A percentile compares a stretch with the other conserved stretches of the same genome.
Conservation (phyloP, 2,888 invertebrate species). For the Brassicogethes aeneus region DNA sequence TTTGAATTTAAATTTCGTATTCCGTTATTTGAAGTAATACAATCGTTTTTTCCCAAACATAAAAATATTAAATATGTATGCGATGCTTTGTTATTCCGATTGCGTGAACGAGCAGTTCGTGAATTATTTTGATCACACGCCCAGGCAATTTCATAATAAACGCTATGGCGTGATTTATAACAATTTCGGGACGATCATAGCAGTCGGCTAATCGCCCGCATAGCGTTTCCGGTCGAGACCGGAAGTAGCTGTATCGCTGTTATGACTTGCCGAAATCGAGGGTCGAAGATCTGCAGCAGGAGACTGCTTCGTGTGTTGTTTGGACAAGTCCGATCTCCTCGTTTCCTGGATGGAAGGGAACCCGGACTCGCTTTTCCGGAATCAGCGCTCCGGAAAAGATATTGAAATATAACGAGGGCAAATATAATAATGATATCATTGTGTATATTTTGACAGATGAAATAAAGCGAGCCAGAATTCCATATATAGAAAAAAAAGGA, state of each 20-base stretch:
- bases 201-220: conserved; percentile 35
- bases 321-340: conserved; percentile 11
- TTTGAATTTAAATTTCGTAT: no score
- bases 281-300: background rate
- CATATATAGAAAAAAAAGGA: no score
- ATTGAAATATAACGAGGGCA: no score
- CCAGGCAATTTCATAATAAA: conserved; percentile 35
- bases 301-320: no score
- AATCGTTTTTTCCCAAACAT: no score
- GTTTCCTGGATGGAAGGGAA: background rate
- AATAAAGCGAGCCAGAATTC: no score
- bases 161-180: conserved; percentile 34
- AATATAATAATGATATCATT: no score
- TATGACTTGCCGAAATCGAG: conserved; percentile 24
- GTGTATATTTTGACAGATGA: no score
- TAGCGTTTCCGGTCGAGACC: conserved; percentile 31
- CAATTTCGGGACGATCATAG: conserved; percentile 29
- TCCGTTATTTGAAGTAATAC: no score
- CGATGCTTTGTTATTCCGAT: conserved; percentile 31
- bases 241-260: conserved; percentile 31
- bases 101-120: conserved; percentile 26
- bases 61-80: conserved; percentile 32
- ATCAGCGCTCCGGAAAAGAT: no score
- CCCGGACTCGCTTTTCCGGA: no score
- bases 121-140: conserved; percentile 32